Evolutionary conservation across 2,888 invertebrate species (phyloP).

Genomic region (Bursaphelenchus okinawaensis): DNA sequence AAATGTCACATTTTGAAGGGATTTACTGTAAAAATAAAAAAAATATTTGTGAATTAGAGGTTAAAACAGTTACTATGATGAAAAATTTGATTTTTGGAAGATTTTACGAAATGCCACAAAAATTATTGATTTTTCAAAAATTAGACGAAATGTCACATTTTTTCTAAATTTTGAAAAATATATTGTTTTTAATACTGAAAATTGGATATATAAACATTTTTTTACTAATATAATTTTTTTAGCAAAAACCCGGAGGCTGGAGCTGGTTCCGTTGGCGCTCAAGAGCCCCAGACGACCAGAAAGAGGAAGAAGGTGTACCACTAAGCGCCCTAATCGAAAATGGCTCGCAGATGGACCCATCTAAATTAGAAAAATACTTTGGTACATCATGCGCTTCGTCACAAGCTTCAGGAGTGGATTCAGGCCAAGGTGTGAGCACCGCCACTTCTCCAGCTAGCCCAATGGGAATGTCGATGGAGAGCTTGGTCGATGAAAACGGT

Average conservation of each 20-base stretch:
- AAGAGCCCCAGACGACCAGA: neutral
- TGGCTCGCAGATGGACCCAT: constrained; percentile 34
- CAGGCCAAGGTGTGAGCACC: constrained; percentile 35
- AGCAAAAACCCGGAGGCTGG: constrained; percentile 26
- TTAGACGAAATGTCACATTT: neutral
- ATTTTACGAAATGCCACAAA: neutral
- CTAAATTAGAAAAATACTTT: constrained; percentile 47
- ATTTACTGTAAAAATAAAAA: no score
- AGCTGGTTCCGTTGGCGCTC: constrained; percentile 19
- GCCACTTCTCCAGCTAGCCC: constrained; percentile 32
- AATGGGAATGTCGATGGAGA: constrained; percentile 25
- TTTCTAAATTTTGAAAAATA: no score
- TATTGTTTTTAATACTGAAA: neutral
- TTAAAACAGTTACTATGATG: no score
- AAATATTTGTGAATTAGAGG: no score
- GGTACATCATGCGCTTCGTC: constrained; percentile 32
- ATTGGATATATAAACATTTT: neutral
- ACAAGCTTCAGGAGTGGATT: constrained; percentile 25
- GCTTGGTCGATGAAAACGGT: constrained; percentile 18
- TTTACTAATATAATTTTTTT: no score
- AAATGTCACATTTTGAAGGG: neutral
- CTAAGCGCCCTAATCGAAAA: constrained; percentile 41
- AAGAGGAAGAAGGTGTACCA: constrained; percentile 36
- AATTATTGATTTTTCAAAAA: constrained; percentile 9
- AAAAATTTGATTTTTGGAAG: neutral